Percentiles rank a stretch among this genome's conserved stretches.
These are phyloP conservation scores for Halocaridina rubra DNA, from an alignment of 2,888 invertebrate species.

Conservation along the genomic window DNA sequence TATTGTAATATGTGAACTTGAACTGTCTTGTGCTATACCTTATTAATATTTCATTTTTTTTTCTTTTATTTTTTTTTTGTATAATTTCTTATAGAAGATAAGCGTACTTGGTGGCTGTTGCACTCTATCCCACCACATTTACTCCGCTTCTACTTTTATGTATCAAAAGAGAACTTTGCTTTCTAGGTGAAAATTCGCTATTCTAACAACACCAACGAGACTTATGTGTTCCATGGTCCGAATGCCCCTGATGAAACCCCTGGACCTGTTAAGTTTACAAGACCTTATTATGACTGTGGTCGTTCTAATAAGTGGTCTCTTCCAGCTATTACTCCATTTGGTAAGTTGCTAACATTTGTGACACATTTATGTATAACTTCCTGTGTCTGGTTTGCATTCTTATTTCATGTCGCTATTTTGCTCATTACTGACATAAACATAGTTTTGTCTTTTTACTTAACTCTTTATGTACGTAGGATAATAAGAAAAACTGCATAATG, in stretches of 20 bases:
- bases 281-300: slow-evolving; percentile 96
- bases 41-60: too few species aligned
- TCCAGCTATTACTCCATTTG: slow-evolving; percentile 92
- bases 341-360: too few species aligned
- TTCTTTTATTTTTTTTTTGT: not conserved
- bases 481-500: too few species aligned
- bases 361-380: too few species aligned
- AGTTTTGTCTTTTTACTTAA: too few species aligned
- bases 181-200: slow-evolving; percentile 89
- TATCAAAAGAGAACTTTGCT: too few species aligned
- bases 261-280: slow-evolving; percentile 93
- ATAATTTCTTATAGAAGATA: not conserved
- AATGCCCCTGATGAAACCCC: slow-evolving; percentile 83
- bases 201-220: slow-evolving; percentile 91
- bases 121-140: not conserved
- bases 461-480: too few species aligned
- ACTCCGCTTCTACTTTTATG: not conserved
- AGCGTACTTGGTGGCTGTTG: not conserved
- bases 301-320: slow-evolving; percentile 96
- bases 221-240: not conserved
- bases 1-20: too few species aligned
- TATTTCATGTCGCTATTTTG: too few species aligned
- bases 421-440: too few species aligned
- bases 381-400: too few species aligned
- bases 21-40: too few species aligned